Base-by-base conservation (phyloP, 2,797 vertebrate species). In the Pelochelys cantorii region DNA sequence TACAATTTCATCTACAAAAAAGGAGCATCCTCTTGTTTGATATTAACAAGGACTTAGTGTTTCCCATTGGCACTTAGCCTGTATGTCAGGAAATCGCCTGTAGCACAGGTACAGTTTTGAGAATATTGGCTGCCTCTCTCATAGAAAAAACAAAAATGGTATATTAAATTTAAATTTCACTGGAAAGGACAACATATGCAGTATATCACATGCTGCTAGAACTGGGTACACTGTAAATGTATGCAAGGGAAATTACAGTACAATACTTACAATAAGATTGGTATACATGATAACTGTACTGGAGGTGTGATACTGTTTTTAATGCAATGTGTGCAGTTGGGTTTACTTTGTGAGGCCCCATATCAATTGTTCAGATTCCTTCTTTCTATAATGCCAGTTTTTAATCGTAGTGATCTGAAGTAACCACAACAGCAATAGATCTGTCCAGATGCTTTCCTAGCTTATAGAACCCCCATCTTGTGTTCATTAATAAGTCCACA, bases 1-100 rank as follows among this genome's bases (percentile, higher is more conserved):
- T 86, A 88, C 84, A 23, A 48, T 85, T 83, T 94, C 87, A 93
- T 77, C 89, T 93, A 71, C 80, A 87, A 31, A 78, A 56, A 95
- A 93, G 65, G 83, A 93, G 14, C 9, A 90, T 65, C 37, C 54
- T 9, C 54, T 82, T 52, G 31, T 84, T 83, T 83, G 20, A 6
- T 93, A 37, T 79, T 5, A 27, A 18, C 1, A 23, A 68, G 5
- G 12, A n/a, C 34, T 71, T 22, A 37, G 15, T 31, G 60, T 86
- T 84, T 79, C 62, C 1, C 13, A 84, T 1, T 17, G 60, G 60
- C 54, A 68, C 60, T 62, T 83, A 54, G 17, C 20, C 90, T 71
- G 53, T 56, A 13, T 93, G 87, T 9, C 15, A 77, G 90, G 81
- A 62, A 91, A 25, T 2, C 71, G 53, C 54, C 11, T 20, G 48